Conservation (phyloP, 2,113 vertebrate genomes). For the Camarhynchus parvulus region DNA sequence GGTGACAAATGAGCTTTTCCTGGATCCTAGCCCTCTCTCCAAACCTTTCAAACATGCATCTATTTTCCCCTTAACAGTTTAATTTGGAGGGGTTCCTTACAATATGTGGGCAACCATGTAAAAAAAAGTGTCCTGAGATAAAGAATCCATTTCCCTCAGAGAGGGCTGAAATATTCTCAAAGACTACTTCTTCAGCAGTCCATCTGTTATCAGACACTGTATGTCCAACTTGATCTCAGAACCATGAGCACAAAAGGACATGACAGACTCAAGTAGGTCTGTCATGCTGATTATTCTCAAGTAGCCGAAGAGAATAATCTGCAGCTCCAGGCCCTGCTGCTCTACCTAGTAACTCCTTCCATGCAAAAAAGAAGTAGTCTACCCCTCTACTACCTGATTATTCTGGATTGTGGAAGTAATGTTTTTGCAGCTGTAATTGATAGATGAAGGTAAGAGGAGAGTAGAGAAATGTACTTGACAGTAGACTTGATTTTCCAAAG, state of each 20-base stretch:
- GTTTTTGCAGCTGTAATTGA: neutral
- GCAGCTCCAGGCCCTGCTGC: neutral
- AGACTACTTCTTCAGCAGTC: neutral
- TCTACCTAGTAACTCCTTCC: neutral
- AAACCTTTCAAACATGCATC: neutral
- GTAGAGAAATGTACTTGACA: neutral
- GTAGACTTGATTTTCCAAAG: neutral
- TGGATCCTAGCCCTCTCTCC: neutral
- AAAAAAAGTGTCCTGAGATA: neutral
- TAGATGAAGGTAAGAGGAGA: neutral
- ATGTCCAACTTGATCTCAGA: constrained; percentile 12
- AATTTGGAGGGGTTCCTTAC: neutral
- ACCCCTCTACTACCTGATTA: neutral
- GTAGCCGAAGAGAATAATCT: constrained; percentile 19
- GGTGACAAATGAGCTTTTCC: neutral
- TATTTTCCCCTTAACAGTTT: neutral
- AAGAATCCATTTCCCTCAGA: neutral
- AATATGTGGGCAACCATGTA: neutral
- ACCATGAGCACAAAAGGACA: neutral
- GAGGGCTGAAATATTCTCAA: neutral
- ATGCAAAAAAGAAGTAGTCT: neutral
- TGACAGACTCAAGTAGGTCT: constrained; percentile 45
- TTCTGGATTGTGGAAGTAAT: neutral
- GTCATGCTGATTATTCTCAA: too few relatives aligned
- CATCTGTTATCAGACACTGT: neutral